These are phyloP conservation scores for Nibea coibor DNA, from an alignment of 2,113 vertebrate genomes.

Conservation along the genomic window DNA sequence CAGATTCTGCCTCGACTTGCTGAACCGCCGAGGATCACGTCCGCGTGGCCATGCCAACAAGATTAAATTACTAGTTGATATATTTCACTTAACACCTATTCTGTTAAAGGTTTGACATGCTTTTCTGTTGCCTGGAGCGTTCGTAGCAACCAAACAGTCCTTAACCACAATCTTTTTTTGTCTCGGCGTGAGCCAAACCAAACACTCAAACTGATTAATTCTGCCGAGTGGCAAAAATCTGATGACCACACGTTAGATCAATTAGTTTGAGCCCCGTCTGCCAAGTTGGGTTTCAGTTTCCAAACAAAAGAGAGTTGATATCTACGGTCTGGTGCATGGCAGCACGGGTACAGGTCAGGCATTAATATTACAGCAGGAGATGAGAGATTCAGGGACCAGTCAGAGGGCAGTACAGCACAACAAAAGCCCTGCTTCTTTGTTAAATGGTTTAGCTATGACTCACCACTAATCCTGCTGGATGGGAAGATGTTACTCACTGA, in stretches of 20 bases:
- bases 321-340: slow-evolving; percentile 2
- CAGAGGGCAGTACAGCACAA: not conserved
- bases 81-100: not conserved
- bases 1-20: slow-evolving; percentile 27
- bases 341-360: slow-evolving; percentile 42
- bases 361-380: slow-evolving; percentile 67
- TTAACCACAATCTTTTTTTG: not conserved
- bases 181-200: slow-evolving; percentile 3
- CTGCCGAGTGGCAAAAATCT: slow-evolving; percentile 5
- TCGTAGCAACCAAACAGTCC: slow-evolving; percentile 16
- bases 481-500: not conserved
- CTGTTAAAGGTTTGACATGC: not conserved
- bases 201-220: slow-evolving; percentile 32
- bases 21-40: slow-evolving; percentile 5
- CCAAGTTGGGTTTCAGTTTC: slow-evolving; percentile 29
- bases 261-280: not conserved
- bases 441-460: not conserved
- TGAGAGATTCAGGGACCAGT: slow-evolving; percentile 23
- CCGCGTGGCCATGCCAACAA: not conserved
- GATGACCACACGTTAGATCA: not conserved
- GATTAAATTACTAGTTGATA: slow-evolving; percentile 19
- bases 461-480: not conserved
- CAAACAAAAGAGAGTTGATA: slow-evolving; percentile 26
- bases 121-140: not conserved
- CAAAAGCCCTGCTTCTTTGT: not conserved